A percentile compares a stretch with the other conserved stretches of the same genome.
phyloP scores from a whole-genome alignment of 2,888 invertebrate genomes.

The Meteorus colon region DNA sequence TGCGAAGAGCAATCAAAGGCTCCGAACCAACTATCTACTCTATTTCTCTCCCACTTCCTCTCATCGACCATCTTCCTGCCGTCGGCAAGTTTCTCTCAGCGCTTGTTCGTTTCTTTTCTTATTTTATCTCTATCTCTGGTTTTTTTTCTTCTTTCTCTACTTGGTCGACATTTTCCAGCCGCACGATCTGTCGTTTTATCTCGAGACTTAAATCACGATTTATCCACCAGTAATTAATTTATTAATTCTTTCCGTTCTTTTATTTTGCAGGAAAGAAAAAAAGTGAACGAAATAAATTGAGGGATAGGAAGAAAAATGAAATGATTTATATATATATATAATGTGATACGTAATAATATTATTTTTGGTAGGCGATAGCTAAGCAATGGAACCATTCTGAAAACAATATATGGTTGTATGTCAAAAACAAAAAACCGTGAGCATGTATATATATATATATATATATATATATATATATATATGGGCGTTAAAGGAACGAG shows the following conservation, averaged over 20 bases:
- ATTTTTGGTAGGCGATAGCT: too few relatives aligned
- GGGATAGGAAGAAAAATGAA: not conserved
- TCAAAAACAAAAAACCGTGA: too few relatives aligned
- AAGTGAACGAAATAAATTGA: not conserved
- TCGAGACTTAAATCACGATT: conserved; percentile 12
- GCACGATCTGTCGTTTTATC: conserved; percentile 8
- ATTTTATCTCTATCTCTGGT: not conserved
- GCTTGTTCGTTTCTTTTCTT: not conserved
- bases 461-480: not conserved
- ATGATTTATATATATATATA: not conserved
- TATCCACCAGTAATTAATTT: conserved; percentile 5
- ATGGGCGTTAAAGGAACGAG: not conserved
- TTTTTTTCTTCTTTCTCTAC: not conserved
- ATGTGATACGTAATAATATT: too few relatives aligned
- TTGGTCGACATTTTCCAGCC: conserved; percentile 8
- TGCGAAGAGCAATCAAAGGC: conserved; percentile 42
- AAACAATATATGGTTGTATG: too few relatives aligned
- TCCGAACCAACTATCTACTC: conserved; percentile 30
- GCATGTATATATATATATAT: not conserved
- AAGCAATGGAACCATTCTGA: too few relatives aligned
- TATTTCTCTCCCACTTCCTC: not conserved
- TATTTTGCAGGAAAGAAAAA: not conserved
- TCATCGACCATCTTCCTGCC: not conserved
- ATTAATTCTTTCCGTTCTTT: not conserved
- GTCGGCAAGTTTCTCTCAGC: not conserved